Conservation (phyloP, 1,140 invertebrate genomes). For the Laodelphax striatellus region DNA sequence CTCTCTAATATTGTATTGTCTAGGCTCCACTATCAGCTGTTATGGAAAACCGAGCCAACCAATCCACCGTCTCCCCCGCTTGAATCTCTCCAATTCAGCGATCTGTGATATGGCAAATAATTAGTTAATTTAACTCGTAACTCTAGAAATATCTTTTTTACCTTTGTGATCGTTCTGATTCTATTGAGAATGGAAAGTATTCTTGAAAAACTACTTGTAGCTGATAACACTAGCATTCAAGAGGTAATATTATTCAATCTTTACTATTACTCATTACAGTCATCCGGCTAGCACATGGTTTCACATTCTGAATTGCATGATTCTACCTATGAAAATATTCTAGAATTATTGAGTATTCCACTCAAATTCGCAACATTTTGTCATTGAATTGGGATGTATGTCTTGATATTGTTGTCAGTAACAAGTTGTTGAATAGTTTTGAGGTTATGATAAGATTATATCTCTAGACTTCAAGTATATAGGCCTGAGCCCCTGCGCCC, state of each 20-base stretch:
- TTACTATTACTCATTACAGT: not conserved
- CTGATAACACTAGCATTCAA: conserved; percentile 38
- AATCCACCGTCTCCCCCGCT: too few relatives aligned
- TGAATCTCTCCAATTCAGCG: too few relatives aligned
- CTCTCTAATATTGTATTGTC: too few relatives aligned
- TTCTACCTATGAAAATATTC: not conserved
- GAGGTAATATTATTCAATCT: conserved; percentile 33
- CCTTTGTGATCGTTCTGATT: too few relatives aligned
- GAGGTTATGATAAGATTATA: not conserved
- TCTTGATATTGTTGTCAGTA: not conserved
- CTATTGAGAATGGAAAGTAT: conserved; percentile 36
- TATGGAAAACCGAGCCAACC: too few relatives aligned
- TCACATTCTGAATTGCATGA: not conserved
- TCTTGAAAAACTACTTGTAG: conserved; percentile 36
- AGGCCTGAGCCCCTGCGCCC: too few relatives aligned
- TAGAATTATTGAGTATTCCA: not conserved
- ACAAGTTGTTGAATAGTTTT: not conserved
- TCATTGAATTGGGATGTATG: not conserved
- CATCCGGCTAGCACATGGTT: not conserved
- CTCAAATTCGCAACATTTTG: not conserved
- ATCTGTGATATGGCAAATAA: too few relatives aligned
- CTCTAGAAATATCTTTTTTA: too few relatives aligned
- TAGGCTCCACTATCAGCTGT: too few relatives aligned
- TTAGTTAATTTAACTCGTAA: too few relatives aligned
- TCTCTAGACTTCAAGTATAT: too few relatives aligned